Percentiles rank a stretch among this genome's conserved stretches.
Evolutionary conservation across 2,888 invertebrate genomes (phyloP).

Genomic region (Hydriomena furcata): DNA sequence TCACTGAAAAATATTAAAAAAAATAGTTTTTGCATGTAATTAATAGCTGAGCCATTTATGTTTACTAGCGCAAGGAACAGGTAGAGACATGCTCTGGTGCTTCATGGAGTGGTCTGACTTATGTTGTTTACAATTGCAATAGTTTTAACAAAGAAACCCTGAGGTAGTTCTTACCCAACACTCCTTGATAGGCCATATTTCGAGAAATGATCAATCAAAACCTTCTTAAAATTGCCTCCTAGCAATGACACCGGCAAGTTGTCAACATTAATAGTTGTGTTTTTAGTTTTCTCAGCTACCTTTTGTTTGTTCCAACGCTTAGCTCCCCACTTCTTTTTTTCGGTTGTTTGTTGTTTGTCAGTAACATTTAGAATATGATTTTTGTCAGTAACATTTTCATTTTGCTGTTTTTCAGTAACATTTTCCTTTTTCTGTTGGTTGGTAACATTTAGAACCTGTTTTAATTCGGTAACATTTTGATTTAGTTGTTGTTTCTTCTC

Average conservation of each 20-base stretch:
- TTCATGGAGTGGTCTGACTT: too few species aligned
- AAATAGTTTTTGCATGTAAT: too few species aligned
- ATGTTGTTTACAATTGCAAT: too few species aligned
- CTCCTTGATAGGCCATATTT: slow-evolving; percentile 60
- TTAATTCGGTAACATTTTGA: not conserved
- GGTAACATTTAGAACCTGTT: not conserved
- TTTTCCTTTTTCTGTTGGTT: not conserved
- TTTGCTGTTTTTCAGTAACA: not conserved
- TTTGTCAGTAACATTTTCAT: not conserved
- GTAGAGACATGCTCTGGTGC: too few species aligned
- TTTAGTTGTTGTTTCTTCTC: slow-evolving; percentile 36
- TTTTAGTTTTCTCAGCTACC: slow-evolving; percentile 47
- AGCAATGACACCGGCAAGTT: slow-evolving; percentile 63
- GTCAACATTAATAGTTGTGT: slow-evolving; percentile 56
- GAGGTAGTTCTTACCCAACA: slow-evolving; percentile 68
- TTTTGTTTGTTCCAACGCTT: slow-evolving; percentile 71
- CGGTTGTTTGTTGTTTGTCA: slow-evolving; percentile 4
- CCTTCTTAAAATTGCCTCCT: slow-evolving; percentile 46
- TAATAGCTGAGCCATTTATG: too few species aligned
- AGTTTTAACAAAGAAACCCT: too few species aligned
- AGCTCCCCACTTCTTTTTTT: slow-evolving; percentile 60
- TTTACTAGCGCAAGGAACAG: too few species aligned
- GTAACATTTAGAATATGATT: not conserved
- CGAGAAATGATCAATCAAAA: slow-evolving; percentile 60
- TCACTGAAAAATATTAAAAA: slow-evolving; percentile 19